Evolutionary conservation across 2,888 invertebrate species (phyloP).

Genomic region (Amblyteles armatorius): DNA sequence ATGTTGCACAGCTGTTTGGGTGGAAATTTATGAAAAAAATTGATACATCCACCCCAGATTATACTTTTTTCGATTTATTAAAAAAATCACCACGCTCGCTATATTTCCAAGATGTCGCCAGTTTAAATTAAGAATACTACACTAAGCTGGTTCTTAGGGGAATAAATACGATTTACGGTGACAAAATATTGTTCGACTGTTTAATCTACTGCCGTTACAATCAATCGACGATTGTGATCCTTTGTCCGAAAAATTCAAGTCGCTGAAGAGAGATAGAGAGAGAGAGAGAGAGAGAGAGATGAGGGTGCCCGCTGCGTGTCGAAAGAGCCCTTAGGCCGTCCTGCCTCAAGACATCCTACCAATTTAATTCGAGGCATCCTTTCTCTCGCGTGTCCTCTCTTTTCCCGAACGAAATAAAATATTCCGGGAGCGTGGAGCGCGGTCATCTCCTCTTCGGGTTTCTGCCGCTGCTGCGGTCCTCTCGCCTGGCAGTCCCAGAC

Average conservation of each 20-base stretch:
- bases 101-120: too few relatives aligned
- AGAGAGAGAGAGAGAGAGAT: not conserved
- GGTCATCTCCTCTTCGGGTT: not conserved
- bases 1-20: too few relatives aligned
- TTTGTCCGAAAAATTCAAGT: constrained; percentile 5
- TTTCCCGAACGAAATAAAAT: constrained; percentile 66
- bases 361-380: constrained; percentile 71
- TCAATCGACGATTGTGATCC: not conserved
- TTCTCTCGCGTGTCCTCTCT: not conserved
- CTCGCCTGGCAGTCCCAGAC: constrained; percentile 36
- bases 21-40: too few relatives aligned
- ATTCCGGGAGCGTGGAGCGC: constrained; percentile 59
- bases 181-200: not conserved
- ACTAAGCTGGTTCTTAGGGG: not conserved
- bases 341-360: not conserved
- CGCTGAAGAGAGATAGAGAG: not conserved
- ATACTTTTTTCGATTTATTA: too few relatives aligned
- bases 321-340: constrained; percentile 19
- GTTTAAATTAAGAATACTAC: too few relatives aligned
- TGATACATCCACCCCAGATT: too few relatives aligned
- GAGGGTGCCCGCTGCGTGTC: not conserved
- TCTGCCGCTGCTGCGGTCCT: not conserved
- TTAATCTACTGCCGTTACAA: not conserved
- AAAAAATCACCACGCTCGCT: too few relatives aligned
- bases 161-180: not conserved